A percentile compares a stretch with the other conserved stretches of the same genome.
These are phyloP conservation scores for Rhea americana DNA, from an alignment of 2,113 vertebrate genomes.

Conservation along the genomic window DNA sequence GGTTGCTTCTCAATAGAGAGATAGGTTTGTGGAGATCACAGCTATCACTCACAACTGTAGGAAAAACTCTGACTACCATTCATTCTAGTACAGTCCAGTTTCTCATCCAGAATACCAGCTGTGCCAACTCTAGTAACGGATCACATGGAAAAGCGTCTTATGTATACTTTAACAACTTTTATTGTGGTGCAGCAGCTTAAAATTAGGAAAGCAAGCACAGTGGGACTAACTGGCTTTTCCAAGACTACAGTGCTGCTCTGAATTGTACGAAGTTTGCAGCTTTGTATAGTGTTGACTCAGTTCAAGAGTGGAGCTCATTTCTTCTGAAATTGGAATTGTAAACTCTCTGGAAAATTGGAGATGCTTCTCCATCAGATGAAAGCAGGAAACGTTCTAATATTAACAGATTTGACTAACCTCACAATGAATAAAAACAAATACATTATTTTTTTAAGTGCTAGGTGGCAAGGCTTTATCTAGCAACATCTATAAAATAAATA, in stretches of 20 bases:
- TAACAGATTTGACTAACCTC: background rate
- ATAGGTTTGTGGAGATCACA: background rate
- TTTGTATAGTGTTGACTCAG: background rate
- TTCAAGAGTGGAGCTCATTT: background rate
- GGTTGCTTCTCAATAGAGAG: background rate
- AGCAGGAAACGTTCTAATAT: background rate
- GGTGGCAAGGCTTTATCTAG: background rate
- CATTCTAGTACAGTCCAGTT: background rate
- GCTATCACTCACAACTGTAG: background rate
- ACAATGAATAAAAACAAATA: background rate
- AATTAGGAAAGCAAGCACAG: background rate
- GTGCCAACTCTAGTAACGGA: background rate
- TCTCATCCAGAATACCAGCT: background rate
- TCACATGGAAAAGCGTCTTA: background rate
- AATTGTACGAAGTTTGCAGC: background rate
- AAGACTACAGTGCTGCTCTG: background rate
- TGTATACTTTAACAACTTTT: background rate
- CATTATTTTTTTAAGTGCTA: background rate
- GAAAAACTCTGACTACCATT: background rate
- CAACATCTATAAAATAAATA: background rate
- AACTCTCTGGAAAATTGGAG: background rate
- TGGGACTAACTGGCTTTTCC: background rate
- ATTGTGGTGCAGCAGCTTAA: background rate
- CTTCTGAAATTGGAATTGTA: background rate
- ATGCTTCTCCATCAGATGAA: background rate